phyloP scores from a whole-genome alignment of 2,888 invertebrate species.

The Podabrus alpinus region DNA sequence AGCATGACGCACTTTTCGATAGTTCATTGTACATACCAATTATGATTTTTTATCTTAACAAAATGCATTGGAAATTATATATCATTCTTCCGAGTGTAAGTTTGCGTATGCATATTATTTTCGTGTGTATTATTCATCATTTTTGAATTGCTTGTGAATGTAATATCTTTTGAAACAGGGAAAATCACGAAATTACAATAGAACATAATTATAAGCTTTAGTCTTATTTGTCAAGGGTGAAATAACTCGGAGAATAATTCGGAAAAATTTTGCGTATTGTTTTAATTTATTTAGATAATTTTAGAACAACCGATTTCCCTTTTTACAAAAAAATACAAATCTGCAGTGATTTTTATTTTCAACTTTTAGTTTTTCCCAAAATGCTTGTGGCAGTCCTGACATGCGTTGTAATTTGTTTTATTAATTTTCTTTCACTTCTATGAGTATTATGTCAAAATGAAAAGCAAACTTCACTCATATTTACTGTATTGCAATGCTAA shows the following conservation, averaged over 20 bases:
- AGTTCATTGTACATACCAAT: constrained; percentile 25
- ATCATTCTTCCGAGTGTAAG: background rate
- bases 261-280: too few relatives aligned
- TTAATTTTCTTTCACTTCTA: too few relatives aligned
- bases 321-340: too few relatives aligned
- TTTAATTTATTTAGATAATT: too few relatives aligned
- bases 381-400: too few relatives aligned
- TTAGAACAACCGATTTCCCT: too few relatives aligned
- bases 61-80: background rate
- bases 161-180: background rate
- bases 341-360: too few relatives aligned
- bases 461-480: too few relatives aligned
- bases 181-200: background rate
- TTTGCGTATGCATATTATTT: background rate
- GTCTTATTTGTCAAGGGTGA: background rate
- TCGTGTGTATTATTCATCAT: background rate
- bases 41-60: constrained; percentile 11
- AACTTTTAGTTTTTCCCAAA: too few relatives aligned
- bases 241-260: background rate
- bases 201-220: background rate
- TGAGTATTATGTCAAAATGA: too few relatives aligned
- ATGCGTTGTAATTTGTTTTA: too few relatives aligned
- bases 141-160: background rate
- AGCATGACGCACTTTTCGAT: constrained; percentile 49
- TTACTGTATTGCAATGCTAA: too few relatives aligned